These are phyloP conservation scores for Pseudomugil gertrudae DNA, from an alignment of 2,797 vertebrate genomes.

Conservation along the genomic window DNA sequence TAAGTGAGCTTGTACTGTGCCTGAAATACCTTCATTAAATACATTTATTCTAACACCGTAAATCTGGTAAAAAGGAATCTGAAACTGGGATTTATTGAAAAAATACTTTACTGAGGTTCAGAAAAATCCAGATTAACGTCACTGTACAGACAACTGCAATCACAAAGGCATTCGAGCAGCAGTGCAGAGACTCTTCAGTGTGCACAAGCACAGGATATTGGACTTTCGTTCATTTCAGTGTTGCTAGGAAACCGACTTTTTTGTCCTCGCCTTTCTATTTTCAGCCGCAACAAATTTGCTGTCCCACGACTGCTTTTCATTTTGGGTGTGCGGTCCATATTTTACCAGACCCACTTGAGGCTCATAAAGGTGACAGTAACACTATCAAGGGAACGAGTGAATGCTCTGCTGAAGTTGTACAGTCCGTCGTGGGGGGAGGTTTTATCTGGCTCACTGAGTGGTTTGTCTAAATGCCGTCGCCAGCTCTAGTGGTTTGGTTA, in stretches of 20 bases:
- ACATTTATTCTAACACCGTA: neutral
- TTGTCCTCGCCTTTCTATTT: constrained; percentile 58
- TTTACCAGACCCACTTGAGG: constrained; percentile 8
- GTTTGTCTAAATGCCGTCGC: constrained; percentile 46
- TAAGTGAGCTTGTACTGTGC: constrained; percentile 37
- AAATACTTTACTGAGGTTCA: constrained; percentile 61
- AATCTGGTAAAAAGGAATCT: neutral
- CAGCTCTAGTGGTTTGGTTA: constrained; percentile 59
- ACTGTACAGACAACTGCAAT: constrained; percentile 38
- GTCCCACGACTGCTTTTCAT: constrained; percentile 12
- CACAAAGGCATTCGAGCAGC: constrained; percentile 41
- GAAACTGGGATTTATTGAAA: constrained; percentile 33
- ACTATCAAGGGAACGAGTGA: neutral
- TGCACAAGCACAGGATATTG: constrained; percentile 24
- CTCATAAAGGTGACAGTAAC: constrained; percentile 6
- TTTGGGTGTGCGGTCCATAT: constrained; percentile 17
- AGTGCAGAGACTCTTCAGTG: constrained; percentile 45
- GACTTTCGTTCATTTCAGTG: constrained; percentile 42
- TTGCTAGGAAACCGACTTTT: constrained; percentile 74
- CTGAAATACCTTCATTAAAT: constrained; percentile 10
- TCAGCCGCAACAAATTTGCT: constrained; percentile 53
- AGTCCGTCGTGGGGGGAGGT: constrained; percentile 39
- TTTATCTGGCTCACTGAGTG: constrained; percentile 32
- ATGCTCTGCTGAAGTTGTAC: constrained; percentile 23
- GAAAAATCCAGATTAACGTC: constrained; percentile 46